Evolutionary conservation across 2,113 vertebrate species (phyloP).

Genomic region (Phaethon lepturus): DNA sequence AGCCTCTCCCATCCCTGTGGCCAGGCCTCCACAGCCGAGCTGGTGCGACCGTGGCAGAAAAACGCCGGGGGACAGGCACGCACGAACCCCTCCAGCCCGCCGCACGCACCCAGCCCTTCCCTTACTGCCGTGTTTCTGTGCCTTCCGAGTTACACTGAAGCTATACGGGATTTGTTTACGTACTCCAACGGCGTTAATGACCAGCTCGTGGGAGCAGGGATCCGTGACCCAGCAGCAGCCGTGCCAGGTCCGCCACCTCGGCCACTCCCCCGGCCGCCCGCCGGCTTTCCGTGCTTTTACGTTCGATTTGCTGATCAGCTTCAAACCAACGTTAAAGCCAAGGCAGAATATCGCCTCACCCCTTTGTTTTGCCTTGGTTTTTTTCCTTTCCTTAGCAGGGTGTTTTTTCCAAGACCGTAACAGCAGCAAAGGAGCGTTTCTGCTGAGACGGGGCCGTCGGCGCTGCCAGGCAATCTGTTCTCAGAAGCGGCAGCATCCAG

Average conservation of each 20-base stretch:
- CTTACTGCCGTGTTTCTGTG: neutral
- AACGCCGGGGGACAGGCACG: accelerated
- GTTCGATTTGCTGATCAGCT: neutral
- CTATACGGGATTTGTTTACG: accelerated
- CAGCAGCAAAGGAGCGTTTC: neutral
- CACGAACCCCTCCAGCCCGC: neutral
- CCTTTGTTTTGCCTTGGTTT: neutral
- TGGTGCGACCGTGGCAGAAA: neutral
- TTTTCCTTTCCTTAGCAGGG: neutral
- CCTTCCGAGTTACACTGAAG: neutral
- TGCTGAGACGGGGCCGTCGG: neutral
- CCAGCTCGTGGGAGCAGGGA: neutral
- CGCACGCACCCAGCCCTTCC: neutral
- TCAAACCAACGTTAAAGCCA: neutral
- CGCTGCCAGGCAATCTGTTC: neutral
- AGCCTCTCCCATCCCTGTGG: neutral
- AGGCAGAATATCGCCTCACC: neutral
- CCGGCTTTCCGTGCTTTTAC: neutral
- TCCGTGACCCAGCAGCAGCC: neutral
- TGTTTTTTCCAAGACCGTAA: neutral
- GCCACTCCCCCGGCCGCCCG: neutral
- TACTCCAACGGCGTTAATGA: accelerated
- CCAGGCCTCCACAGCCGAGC: neutral
- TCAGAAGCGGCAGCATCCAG: accelerated
- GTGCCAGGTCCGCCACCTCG: neutral